These are phyloP conservation scores for Poeciliopsis infans DNA, from an alignment of 2,797 vertebrate genomes.

Conservation along the genomic window DNA sequence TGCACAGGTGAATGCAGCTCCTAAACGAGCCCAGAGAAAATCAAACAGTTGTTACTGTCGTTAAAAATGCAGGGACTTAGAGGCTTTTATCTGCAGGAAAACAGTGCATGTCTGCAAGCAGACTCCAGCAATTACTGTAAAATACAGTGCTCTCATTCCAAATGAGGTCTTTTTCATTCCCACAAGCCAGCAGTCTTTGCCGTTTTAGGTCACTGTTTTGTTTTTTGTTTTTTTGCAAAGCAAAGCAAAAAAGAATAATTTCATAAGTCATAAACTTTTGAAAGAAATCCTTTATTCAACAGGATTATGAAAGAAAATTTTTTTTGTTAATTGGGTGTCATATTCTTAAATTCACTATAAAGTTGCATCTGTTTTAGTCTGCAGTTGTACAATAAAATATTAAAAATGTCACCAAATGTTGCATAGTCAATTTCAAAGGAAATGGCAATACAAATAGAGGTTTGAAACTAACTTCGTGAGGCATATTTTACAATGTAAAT, in stretches of 20 bases:
- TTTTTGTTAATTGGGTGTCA: slow-evolving; percentile 22
- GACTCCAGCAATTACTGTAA: slow-evolving; percentile 31
- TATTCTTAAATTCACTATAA: slow-evolving; percentile 16
- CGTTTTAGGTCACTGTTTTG: slow-evolving; percentile 12
- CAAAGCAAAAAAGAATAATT: background rate
- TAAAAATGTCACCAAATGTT: slow-evolving; percentile 58
- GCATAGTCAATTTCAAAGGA: slow-evolving; percentile 61
- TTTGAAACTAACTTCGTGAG: slow-evolving; percentile 65
- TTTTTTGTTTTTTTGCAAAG: slow-evolving; percentile 6
- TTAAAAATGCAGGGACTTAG: slow-evolving; percentile 13
- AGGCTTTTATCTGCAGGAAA: slow-evolving; percentile 11
- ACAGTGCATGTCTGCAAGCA: slow-evolving; percentile 13
- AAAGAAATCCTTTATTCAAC: background rate
- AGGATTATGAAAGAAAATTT: background rate
- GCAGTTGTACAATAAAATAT: slow-evolving; percentile 22
- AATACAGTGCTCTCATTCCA: slow-evolving; percentile 17
- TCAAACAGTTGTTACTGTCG: slow-evolving; percentile 5
- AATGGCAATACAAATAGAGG: slow-evolving; percentile 45
- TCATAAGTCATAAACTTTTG: background rate
- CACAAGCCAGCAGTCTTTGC: background rate
- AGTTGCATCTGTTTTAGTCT: slow-evolving; percentile 7
- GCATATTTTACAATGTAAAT: slow-evolving; percentile 62
- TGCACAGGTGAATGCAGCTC: background rate
- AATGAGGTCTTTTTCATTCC: slow-evolving; percentile 18
- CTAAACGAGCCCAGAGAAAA: slow-evolving; percentile 11